A percentile compares a stretch with the other conserved stretches of the same genome.
Conservation (phyloP, 2,797 vertebrate species). For the Pelobates cultripes region DNA sequence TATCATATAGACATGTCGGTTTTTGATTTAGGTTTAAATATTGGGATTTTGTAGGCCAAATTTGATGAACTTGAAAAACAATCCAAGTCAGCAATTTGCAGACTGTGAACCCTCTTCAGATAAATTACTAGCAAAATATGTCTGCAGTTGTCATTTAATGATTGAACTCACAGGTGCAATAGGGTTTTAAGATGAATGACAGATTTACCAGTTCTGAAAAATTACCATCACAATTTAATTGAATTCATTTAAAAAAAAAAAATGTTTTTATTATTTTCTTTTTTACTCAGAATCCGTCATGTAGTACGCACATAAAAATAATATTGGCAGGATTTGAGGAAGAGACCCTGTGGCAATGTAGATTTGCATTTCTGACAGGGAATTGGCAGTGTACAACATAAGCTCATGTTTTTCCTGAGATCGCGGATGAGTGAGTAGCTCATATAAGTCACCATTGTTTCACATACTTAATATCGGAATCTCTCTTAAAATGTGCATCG, state of each 20-base stretch:
- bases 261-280: neutral
- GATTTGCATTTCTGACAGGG: conserved; percentile 46
- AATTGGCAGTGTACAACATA: conserved; percentile 22
- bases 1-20: too few relatives aligned
- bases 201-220: neutral
- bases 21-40: too few relatives aligned
- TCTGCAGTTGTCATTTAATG: too few relatives aligned
- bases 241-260: too few relatives aligned
- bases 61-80: too few relatives aligned
- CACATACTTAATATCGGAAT: conserved; percentile 22
- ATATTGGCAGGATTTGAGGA: conserved; percentile 24
- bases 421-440: conserved; percentile 12
- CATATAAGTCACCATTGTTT: conserved; percentile 22
- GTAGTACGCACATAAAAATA: conserved; percentile 8
- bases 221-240: conserved; percentile 23
- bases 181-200: too few relatives aligned
- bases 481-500: conserved; percentile 19
- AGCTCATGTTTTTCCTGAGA: conserved; percentile 2
- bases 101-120: too few relatives aligned
- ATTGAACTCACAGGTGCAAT: too few relatives aligned
- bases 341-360: conserved; percentile 9
- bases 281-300: conserved; percentile 8
- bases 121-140: too few relatives aligned
- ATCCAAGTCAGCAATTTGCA: too few relatives aligned
- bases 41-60: too few relatives aligned